A percentile compares a stretch with the other conserved stretches of the same genome.
Evolutionary conservation across 2,113 vertebrate species (phyloP).

Genomic region (Eclectus roratus): DNA sequence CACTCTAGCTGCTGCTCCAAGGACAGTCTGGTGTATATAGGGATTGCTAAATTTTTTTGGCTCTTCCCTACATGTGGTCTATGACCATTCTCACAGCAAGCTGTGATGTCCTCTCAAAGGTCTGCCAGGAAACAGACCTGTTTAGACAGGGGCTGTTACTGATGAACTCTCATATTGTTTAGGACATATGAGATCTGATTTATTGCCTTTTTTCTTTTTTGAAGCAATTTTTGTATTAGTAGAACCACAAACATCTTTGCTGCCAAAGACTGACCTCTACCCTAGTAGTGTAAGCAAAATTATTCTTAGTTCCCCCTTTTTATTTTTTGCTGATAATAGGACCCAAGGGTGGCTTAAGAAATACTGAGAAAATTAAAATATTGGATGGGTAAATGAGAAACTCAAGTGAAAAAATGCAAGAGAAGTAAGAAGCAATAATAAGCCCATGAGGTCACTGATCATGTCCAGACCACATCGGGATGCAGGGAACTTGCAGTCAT

Average conservation of each 20-base stretch:
- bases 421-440: slow-evolving; percentile 32
- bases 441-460: slow-evolving; percentile 21
- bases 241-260: not conserved
- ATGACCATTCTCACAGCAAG: not conserved
- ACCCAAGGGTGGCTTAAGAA: slow-evolving; percentile 31
- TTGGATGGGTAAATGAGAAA: slow-evolving; percentile 21
- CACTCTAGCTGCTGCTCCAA: not conserved
- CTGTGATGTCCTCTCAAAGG: not conserved
- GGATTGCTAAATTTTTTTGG: not conserved
- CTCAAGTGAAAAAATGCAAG: not conserved
- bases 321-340: not conserved
- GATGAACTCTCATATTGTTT: not conserved
- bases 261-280: slow-evolving; percentile 15
- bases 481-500: not conserved
- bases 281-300: slow-evolving; percentile 1
- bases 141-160: not conserved
- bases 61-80: not conserved
- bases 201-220: not conserved
- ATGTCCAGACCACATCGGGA: not conserved
- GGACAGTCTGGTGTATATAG: not conserved
- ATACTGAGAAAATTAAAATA: slow-evolving; percentile 15
- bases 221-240: not conserved
- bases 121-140: not conserved
- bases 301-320: slow-evolving; percentile 10
- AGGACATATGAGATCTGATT: not conserved